Conservation (phyloP, 2,797 vertebrate genomes). For the Lophius americanus region DNA sequence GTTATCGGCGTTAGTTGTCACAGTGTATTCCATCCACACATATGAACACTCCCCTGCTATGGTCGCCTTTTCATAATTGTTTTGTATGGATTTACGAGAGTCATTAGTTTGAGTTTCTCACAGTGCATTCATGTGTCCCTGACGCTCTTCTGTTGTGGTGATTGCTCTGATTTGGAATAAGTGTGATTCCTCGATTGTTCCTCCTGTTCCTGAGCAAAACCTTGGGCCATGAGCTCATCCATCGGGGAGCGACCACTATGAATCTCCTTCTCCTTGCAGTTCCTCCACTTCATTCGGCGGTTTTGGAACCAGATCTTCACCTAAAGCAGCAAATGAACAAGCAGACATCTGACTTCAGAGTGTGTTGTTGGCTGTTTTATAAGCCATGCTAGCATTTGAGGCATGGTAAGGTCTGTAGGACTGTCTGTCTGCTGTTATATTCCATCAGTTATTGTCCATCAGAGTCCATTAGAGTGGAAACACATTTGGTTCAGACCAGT, state of each 20-base stretch:
- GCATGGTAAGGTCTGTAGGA: too few species aligned
- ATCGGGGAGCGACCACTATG: conserved; percentile 85
- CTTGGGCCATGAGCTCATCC: conserved; percentile 81
- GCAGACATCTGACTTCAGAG: background rate
- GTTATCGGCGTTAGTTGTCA: conserved; percentile 43
- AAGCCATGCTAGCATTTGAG: too few species aligned
- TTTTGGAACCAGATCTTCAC: conserved; percentile 99
- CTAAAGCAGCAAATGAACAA: conserved; percentile 68
- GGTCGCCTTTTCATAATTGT: conserved; percentile 10
- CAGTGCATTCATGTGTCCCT: conserved; percentile 46
- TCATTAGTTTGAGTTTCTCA: conserved; percentile 20
- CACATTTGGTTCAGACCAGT: background rate
- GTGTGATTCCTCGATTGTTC: conserved; percentile 36
- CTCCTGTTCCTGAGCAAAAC: conserved; percentile 61
- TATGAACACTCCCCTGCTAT: conserved; percentile 1
- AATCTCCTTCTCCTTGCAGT: conserved; percentile 95
- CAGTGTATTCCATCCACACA: conserved; percentile 15
- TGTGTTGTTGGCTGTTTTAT: background rate
- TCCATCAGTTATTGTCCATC: background rate
- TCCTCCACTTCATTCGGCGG: conserved; percentile 98
- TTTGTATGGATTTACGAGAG: conserved; percentile 24
- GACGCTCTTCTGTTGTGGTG: conserved; percentile 40
- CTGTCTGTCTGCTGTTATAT: too few species aligned
- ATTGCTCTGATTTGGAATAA: conserved; percentile 36
- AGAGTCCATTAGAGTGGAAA: background rate